Evolutionary conservation across 2,888 invertebrate genomes (phyloP).

Genomic region (Stramonita haemastoma): DNA sequence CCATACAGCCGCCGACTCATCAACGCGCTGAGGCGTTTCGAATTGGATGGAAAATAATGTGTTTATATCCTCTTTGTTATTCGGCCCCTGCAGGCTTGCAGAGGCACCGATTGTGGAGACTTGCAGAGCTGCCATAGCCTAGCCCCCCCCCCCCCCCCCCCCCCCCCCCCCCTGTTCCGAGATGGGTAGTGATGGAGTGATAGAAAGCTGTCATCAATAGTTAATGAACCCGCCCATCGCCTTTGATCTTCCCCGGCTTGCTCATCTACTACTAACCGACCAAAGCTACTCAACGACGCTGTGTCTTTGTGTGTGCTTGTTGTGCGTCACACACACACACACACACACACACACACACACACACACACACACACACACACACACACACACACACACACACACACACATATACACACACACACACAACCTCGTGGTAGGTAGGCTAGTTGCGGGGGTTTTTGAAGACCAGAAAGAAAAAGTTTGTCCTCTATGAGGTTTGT

Average conservation of each 20-base stretch:
- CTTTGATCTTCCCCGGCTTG: slow-evolving; percentile 38
- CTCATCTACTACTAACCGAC: not conserved
- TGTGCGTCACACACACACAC: no score
- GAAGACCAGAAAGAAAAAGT: not conserved
- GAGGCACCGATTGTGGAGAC: not conserved
- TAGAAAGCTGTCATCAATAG: slow-evolving; percentile 46
- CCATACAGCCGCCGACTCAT: slow-evolving; percentile 31
- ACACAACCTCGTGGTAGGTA: no score
- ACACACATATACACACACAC: no score
- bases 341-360: no score
- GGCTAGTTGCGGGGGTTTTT: no score
- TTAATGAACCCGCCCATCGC: slow-evolving; percentile 46
- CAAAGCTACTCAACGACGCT: not conserved
- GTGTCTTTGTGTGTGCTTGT: not conserved
- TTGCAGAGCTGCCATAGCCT: not conserved
- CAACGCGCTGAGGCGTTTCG: slow-evolving; percentile 41
- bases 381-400: no score
- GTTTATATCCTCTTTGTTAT: slow-evolving; percentile 46
- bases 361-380: no score
- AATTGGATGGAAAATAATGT: slow-evolving; percentile 47
- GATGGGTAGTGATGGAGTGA: slow-evolving; percentile 37
- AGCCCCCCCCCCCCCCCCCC: no score
- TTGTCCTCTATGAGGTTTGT: not conserved
- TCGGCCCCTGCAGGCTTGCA: slow-evolving; percentile 1
- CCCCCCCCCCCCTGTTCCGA: no score